Evolutionary conservation across 2,888 invertebrate genomes (phyloP).

Genomic region (Anodontia alba): DNA sequence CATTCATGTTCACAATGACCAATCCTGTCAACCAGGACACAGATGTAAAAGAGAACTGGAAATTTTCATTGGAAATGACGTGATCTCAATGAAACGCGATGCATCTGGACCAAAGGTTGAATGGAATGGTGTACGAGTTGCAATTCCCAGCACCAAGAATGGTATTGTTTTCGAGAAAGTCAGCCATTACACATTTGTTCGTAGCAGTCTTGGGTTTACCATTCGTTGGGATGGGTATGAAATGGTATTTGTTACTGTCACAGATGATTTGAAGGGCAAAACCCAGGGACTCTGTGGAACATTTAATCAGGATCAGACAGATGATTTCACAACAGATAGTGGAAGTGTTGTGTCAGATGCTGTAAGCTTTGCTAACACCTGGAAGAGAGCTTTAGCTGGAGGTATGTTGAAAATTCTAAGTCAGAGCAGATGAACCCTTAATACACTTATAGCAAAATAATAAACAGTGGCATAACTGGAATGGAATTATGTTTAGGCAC

Average conservation of each 20-base stretch:
- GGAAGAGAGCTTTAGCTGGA: conserved; percentile 70
- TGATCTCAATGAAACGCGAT: conserved; percentile 63
- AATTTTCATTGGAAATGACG: conserved; percentile 90
- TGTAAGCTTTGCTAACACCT: conserved; percentile 73
- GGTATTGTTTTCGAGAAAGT: conserved; percentile 91
- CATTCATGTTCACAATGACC: conserved; percentile 87
- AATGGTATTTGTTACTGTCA: conserved; percentile 73
- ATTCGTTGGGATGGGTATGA: conserved; percentile 91
- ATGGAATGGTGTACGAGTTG: conserved; percentile 63
- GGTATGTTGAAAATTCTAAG: too few relatives aligned
- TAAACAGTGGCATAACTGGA: neutral
- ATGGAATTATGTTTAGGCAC: too few relatives aligned
- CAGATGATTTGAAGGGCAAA: conserved; percentile 89
- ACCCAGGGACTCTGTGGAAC: conserved; percentile 93
- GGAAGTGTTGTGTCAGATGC: conserved; percentile 85
- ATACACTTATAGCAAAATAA: neutral
- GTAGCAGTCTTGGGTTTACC: conserved; percentile 88
- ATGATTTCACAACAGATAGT: conserved; percentile 89
- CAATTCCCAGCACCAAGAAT: conserved; percentile 81
- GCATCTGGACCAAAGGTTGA: conserved; percentile 66
- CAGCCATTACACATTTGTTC: conserved; percentile 89
- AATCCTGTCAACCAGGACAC: conserved; percentile 86
- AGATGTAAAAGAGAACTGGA: conserved; percentile 87
- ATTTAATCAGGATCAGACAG: conserved; percentile 89
- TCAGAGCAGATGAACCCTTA: too few relatives aligned